Evolutionary conservation across 2,113 vertebrate genomes (phyloP).

Genomic region (Salvelinus fontinalis): DNA sequence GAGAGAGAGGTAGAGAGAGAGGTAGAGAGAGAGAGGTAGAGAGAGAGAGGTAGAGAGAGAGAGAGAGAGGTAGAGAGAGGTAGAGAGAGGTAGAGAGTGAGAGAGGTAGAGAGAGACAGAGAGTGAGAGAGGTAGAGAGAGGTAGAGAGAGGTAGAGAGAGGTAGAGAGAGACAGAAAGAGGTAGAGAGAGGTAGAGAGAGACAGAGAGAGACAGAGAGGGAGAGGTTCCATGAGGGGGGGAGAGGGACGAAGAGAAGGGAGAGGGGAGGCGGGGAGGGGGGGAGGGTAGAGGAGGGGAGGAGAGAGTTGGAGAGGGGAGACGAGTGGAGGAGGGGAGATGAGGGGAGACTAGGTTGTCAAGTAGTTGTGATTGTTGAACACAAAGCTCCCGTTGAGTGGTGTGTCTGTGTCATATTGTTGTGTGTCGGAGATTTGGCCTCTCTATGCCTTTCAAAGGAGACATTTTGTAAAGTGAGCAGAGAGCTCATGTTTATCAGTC

Average conservation of each 20-base stretch:
- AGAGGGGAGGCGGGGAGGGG: neutral
- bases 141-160: too few species aligned
- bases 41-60: too few species aligned
- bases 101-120: too few species aligned
- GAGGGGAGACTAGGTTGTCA: neutral
- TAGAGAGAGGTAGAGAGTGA: too few species aligned
- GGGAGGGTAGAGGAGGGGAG: neutral
- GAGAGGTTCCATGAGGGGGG: neutral
- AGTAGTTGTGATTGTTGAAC: neutral
- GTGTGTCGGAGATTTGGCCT: neutral
- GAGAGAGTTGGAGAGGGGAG: too few species aligned
- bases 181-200: too few species aligned
- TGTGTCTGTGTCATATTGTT: neutral
- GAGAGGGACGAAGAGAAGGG: neutral
- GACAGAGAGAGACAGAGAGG: too few species aligned
- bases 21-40: too few species aligned
- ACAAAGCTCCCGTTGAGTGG: neutral
- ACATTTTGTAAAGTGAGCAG: neutral
- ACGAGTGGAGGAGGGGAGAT: neutral
- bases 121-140: too few species aligned
- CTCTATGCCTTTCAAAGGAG: neutral
- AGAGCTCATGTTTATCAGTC: conserved; percentile 1
- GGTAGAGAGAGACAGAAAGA: too few species aligned
- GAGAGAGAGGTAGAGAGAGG: too few species aligned
- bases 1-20: too few species aligned